phyloP scores from a whole-genome alignment of 2,797 vertebrate species.

The Pseudocheirus occidentalis region DNA sequence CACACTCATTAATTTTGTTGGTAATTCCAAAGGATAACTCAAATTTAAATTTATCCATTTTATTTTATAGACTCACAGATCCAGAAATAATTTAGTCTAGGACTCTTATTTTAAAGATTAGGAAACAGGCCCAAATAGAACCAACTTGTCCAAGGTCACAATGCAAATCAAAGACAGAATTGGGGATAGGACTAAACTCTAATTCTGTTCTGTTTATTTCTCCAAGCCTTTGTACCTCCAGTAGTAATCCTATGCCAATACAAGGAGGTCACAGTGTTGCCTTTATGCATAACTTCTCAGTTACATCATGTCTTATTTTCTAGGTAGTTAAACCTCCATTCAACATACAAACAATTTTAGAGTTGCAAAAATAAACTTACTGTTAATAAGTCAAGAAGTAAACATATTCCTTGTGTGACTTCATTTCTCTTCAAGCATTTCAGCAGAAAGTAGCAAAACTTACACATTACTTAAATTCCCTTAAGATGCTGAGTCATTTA shows the following conservation, averaged over 20 bases:
- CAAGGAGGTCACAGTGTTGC: background rate
- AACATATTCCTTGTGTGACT: background rate
- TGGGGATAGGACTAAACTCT: background rate
- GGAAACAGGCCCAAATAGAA: background rate
- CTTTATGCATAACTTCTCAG: background rate
- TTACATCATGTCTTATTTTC: background rate
- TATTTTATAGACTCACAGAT: background rate
- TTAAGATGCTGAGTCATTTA: background rate
- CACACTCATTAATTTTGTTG: background rate
- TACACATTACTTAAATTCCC: background rate
- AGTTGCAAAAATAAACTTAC: background rate
- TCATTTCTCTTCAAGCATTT: background rate
- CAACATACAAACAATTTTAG: background rate
- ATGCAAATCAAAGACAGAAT: background rate
- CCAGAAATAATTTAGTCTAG: background rate
- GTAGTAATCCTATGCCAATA: background rate
- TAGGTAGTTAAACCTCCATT: background rate
- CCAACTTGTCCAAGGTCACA: background rate
- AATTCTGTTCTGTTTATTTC: background rate
- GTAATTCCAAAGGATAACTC: background rate
- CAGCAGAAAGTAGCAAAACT: background rate
- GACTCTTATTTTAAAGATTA: background rate
- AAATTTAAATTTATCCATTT: background rate
- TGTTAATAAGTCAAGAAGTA: background rate
- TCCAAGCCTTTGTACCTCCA: background rate